These are phyloP conservation scores for Pseudopipra pipra DNA, from an alignment of 2,113 vertebrate genomes.

Conservation along the genomic window DNA sequence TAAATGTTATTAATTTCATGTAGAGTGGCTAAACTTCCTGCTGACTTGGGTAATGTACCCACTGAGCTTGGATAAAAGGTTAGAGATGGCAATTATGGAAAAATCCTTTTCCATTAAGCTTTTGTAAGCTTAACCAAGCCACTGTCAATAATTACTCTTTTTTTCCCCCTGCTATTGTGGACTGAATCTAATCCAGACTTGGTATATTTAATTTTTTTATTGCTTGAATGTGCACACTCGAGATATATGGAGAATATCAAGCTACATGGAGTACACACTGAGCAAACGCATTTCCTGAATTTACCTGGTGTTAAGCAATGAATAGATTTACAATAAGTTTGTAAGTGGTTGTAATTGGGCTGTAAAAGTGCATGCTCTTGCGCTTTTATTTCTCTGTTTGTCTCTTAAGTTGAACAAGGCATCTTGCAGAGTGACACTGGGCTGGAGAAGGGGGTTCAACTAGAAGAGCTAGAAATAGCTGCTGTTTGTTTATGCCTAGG, in stretches of 20 bases:
- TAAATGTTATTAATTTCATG: constrained; percentile 44
- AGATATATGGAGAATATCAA: background rate
- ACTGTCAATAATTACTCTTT: constrained; percentile 38
- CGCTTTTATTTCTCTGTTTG: background rate
- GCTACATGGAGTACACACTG: background rate
- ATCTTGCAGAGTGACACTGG: background rate
- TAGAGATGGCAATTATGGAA: constrained; percentile 46
- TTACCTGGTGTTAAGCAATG: background rate
- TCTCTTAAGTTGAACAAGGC: background rate
- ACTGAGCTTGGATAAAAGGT: constrained; percentile 54
- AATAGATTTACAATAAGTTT: constrained; percentile 24
- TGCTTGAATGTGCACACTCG: background rate
- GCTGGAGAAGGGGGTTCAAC: background rate
- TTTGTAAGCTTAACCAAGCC: constrained; percentile 47
- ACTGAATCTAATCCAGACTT: constrained; percentile 13
- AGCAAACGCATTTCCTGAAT: constrained; percentile 2
- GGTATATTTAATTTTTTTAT: constrained; percentile 18
- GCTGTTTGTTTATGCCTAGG: constrained; percentile 47
- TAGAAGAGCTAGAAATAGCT: constrained; percentile 43
- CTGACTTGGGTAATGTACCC: constrained; percentile 46
- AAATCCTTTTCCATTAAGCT: constrained; percentile 43
- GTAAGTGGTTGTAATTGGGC: background rate
- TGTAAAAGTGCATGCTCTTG: background rate
- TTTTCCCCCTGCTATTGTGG: background rate
- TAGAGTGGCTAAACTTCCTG: constrained; percentile 47